These are phyloP conservation scores for Mythimna albipuncta DNA, from an alignment of 2,888 invertebrate species.

Conservation along the genomic window DNA sequence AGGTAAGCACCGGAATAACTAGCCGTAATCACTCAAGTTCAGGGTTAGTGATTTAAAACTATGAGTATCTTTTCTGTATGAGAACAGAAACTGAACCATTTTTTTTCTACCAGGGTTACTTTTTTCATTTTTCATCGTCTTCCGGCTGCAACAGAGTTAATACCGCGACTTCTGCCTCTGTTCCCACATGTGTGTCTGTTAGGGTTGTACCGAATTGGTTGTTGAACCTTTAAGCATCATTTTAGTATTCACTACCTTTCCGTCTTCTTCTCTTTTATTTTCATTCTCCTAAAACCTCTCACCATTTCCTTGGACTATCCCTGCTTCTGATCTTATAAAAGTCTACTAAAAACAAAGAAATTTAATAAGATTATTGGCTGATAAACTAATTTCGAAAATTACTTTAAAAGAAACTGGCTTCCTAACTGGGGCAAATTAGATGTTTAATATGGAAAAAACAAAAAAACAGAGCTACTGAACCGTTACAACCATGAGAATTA, in stretches of 20 bases:
- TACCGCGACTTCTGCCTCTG: no score
- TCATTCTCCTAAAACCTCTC: no score
- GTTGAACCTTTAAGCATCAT: no score
- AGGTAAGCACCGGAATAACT: not conserved
- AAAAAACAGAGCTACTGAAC: not conserved
- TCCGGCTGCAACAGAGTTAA: not conserved
- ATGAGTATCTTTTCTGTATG: not conserved
- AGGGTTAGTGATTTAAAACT: not conserved
- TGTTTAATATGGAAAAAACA: not conserved
- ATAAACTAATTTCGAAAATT: not conserved
- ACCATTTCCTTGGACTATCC: not conserved
- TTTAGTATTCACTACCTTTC: no score
- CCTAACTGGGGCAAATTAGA: no score
- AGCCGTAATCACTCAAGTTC: not conserved
- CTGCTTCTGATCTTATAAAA: not conserved
- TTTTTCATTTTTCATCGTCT: not conserved
- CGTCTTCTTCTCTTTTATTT: not conserved
- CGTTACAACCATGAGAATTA: not conserved
- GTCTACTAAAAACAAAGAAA: not conserved
- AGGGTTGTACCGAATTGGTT: no score
- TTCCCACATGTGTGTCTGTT: no score
- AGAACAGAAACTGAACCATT: not conserved
- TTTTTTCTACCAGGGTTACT: not conserved
- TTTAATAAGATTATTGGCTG: not conserved
- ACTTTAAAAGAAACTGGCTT: no score